These are phyloP conservation scores for Oophaga sylvatica DNA, from an alignment of 2,797 vertebrate species.

Conservation along the genomic window DNA sequence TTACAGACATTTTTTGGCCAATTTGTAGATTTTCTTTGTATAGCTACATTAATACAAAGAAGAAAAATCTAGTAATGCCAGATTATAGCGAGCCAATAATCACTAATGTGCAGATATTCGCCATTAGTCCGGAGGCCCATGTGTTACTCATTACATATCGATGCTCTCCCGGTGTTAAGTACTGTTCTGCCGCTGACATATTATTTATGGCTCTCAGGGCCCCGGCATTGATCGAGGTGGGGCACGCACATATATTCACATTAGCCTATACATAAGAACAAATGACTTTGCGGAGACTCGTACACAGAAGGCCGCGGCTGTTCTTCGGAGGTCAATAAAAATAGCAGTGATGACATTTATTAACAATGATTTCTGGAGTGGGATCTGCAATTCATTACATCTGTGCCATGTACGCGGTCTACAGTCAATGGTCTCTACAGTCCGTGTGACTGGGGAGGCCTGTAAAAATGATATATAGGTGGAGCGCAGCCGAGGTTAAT, in stretches of 20 bases:
- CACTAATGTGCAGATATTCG: not conserved
- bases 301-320: not conserved
- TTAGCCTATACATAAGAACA: not conserved
- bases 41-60: too few species aligned
- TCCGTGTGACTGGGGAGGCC: not conserved
- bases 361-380: not conserved
- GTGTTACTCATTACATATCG: not conserved
- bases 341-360: slow-evolving; percentile 23
- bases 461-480: not conserved
- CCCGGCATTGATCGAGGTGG: not conserved
- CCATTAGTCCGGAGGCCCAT: not conserved
- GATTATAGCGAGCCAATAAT: not conserved
- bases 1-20: too few species aligned
- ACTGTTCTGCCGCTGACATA: not conserved
- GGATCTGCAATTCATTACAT: not conserved
- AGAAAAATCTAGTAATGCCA: not conserved
- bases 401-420: not conserved
- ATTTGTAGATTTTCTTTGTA: not conserved
- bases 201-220: slow-evolving; percentile 10
- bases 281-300: not conserved
- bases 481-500: not conserved
- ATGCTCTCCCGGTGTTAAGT: not conserved
- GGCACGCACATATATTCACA: not conserved
- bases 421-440: not conserved
- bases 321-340: slow-evolving; percentile 6